phyloP scores from a whole-genome alignment of 2,888 invertebrate species.

The Acronicta alni region DNA sequence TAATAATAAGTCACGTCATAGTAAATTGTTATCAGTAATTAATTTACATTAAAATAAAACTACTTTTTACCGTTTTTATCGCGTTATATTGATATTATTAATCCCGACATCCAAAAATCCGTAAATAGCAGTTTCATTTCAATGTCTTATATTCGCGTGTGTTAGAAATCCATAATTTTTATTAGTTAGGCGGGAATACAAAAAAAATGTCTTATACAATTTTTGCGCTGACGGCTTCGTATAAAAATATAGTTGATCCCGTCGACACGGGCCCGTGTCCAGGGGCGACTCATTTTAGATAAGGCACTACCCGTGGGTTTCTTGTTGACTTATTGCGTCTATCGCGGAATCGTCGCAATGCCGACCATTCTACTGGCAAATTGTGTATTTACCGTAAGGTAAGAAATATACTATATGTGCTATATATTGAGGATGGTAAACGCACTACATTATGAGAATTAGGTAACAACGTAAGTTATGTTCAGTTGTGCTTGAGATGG shows the following conservation, averaged over 20 bases:
- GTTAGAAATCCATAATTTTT: too few relatives aligned
- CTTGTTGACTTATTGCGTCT: slow-evolving; percentile 55
- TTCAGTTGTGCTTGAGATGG: slow-evolving; percentile 8
- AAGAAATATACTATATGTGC: slow-evolving; percentile 23
- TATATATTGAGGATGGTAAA: slow-evolving; percentile 29
- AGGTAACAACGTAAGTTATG: not conserved
- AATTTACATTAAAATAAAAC: too few relatives aligned
- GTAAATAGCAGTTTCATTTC: too few relatives aligned
- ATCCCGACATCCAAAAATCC: too few relatives aligned
- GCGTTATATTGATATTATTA: too few relatives aligned
- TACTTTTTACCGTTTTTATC: too few relatives aligned
- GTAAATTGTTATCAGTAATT: too few relatives aligned
- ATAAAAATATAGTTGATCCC: slow-evolving; percentile 20
- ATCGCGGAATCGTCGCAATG: slow-evolving; percentile 39
- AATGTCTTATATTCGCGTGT: too few relatives aligned
- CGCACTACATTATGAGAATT: slow-evolving; percentile 15
- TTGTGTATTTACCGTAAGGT: slow-evolving; percentile 38
- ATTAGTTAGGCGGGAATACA: not conserved
- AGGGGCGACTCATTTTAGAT: slow-evolving; percentile 63
- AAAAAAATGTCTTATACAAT: not conserved
- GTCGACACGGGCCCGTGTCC: slow-evolving; percentile 52
- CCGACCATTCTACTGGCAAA: slow-evolving; percentile 43
- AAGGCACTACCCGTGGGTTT: slow-evolving; percentile 45
- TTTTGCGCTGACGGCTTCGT: not conserved
- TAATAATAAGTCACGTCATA: too few relatives aligned